phyloP scores from a whole-genome alignment of 2,113 vertebrate species.

The Stercorarius parasiticus region DNA sequence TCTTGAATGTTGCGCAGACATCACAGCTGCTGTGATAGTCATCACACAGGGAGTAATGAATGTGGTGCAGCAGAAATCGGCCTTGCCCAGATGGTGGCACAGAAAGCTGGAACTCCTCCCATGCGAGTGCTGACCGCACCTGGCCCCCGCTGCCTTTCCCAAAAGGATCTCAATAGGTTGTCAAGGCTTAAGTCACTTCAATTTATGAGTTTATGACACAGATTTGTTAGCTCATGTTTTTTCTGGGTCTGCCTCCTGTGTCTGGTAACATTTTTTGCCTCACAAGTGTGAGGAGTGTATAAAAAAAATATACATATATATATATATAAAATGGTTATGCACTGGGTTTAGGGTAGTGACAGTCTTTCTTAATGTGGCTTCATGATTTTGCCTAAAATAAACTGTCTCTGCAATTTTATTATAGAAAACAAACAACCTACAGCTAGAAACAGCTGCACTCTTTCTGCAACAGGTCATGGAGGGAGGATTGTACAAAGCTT shows the following conservation, averaged over 20 bases:
- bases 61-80: neutral
- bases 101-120: neutral
- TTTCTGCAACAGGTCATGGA: neutral
- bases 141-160: neutral
- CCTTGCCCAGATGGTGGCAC: conserved; percentile 9
- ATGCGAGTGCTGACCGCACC: accelerated
- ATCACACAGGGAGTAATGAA: neutral
- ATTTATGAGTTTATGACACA: neutral
- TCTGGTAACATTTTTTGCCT: neutral
- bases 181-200: neutral
- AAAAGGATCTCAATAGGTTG: neutral
- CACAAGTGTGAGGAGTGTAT: neutral
- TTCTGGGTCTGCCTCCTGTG: neutral
- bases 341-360: neutral
- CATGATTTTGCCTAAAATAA: neutral
- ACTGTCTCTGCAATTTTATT: neutral
- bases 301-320: neutral
- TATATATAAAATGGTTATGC: neutral
- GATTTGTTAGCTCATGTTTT: neutral
- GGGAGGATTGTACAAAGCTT: neutral
- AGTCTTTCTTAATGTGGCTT: neutral
- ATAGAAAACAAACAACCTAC: neutral
- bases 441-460: neutral
- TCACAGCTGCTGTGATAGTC: conserved; percentile 19
- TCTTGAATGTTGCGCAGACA: neutral